A percentile compares a stretch with the other conserved stretches of the same genome.
These are phyloP conservation scores for Sciurus carolinensis DNA, from an alignment of 2,797 vertebrate genomes.

Conservation along the genomic window DNA sequence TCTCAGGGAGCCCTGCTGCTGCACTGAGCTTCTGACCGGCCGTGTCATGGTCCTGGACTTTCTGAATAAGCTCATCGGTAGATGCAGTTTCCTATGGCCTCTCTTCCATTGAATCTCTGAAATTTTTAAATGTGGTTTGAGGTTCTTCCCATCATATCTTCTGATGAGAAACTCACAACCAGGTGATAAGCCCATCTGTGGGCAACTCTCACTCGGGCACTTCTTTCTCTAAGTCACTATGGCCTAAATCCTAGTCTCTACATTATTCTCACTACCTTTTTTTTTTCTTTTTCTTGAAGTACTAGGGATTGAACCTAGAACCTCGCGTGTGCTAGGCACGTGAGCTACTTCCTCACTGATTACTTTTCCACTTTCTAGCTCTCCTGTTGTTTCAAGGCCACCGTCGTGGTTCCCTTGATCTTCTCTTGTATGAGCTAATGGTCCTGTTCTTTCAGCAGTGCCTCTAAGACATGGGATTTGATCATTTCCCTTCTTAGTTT, in stretches of 20 bases:
- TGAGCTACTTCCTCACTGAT: too few species aligned
- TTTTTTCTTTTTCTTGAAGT: too few species aligned
- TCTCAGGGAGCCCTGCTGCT: neutral
- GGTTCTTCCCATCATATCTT: neutral
- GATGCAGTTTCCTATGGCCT: neutral
- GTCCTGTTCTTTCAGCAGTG: neutral
- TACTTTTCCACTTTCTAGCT: neutral
- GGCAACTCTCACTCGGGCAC: too few species aligned
- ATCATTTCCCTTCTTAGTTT: too few species aligned
- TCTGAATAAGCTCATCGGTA: neutral
- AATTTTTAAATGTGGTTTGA: neutral
- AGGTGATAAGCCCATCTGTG: too few species aligned
- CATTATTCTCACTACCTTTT: neutral
- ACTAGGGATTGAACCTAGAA: too few species aligned
- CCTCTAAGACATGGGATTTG: neutral
- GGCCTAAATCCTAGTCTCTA: neutral
- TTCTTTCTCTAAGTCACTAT: neutral
- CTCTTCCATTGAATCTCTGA: neutral
- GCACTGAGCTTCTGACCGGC: neutral
- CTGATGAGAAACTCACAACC: too few species aligned
- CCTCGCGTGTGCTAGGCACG: too few species aligned
- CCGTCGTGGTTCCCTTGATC: fast-evolving
- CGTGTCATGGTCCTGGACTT: neutral
- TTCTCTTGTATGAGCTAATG: too few species aligned
- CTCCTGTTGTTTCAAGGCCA: neutral